Percentiles rank a stretch among this genome's conserved stretches.
phyloP scores from a whole-genome alignment of 2,888 invertebrate species.

The Amorpha juglandis region DNA sequence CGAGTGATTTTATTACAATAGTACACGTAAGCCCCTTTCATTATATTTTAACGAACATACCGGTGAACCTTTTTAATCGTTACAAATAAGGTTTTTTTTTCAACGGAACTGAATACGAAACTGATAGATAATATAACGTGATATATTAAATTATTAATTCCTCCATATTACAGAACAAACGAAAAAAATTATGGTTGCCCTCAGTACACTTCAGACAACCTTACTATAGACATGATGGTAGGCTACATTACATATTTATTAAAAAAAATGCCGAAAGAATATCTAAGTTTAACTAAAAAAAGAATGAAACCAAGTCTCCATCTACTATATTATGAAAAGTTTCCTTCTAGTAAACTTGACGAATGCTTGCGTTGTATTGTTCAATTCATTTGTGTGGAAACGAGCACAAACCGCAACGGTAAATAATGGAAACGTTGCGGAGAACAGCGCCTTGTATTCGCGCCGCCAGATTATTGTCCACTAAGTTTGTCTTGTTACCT shows the following conservation, averaged over 20 bases:
- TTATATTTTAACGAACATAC: no score
- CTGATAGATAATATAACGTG: no score
- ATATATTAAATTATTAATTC: no score
- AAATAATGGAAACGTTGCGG: constrained; percentile 64
- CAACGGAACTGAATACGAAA: no score
- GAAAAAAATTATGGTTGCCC: no score
- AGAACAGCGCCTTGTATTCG: constrained; percentile 56
- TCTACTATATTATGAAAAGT: constrained; percentile 63
- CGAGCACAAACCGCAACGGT: constrained; percentile 60
- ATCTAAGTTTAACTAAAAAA: not conserved
- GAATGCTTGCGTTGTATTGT: constrained; percentile 68
- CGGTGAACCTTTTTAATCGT: no score
- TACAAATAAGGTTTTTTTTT: no score
- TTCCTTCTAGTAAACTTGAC: constrained; percentile 67
- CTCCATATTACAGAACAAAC: no score
- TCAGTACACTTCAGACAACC: not conserved
- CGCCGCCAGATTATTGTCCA: constrained; percentile 67
- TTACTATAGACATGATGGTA: not conserved
- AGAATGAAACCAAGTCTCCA: not conserved
- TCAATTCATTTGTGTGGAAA: constrained; percentile 70
- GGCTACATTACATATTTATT: not conserved
- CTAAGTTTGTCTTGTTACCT: constrained; percentile 68
- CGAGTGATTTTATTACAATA: no score
- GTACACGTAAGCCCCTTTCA: no score
- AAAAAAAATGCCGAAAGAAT: not conserved